Percentiles rank a stretch among this genome's conserved stretches.
Evolutionary conservation across 2,888 invertebrate species (phyloP).

Genomic region (Phortica magna): DNA sequence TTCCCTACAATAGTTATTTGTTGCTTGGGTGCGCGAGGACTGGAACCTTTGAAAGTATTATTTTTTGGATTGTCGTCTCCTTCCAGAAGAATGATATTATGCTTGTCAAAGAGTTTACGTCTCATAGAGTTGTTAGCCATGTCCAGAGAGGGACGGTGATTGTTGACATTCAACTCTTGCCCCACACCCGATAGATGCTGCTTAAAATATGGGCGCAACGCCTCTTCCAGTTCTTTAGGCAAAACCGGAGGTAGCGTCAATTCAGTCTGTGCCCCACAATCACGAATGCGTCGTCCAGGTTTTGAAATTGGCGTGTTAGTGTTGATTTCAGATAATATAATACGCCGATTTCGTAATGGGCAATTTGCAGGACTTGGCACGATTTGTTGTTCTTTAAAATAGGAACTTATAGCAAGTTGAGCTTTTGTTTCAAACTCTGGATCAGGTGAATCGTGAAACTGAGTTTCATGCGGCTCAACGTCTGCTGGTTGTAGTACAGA

Average conservation of each 20-base stretch:
- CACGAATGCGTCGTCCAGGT: conserved; percentile 61
- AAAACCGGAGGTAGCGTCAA: conserved; percentile 81
- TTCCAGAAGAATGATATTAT: conserved; percentile 64
- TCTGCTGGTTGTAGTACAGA: conserved; percentile 82
- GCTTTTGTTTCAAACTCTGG: conserved; percentile 81
- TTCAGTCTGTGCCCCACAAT: conserved; percentile 81
- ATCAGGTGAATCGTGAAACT: conserved; percentile 79
- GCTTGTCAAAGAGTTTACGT: conserved; percentile 75
- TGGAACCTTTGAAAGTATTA: conserved; percentile 59
- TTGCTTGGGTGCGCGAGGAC: conserved; percentile 48
- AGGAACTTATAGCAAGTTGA: conserved; percentile 81
- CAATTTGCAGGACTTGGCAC: conserved; percentile 78
- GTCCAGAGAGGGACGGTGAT: conserved; percentile 14
- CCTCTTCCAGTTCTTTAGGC: conserved; percentile 80
- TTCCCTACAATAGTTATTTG: conserved; percentile 67
- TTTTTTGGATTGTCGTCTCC: conserved; percentile 41
- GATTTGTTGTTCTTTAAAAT: conserved; percentile 76
- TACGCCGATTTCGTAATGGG: conserved; percentile 74
- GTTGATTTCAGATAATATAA: conserved; percentile 66
- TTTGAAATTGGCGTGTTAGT: conserved; percentile 71
- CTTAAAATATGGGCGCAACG: conserved; percentile 81
- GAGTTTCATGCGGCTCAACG: conserved; percentile 80
- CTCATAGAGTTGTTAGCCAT: conserved; percentile 72
- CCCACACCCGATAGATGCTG: conserved; percentile 74
- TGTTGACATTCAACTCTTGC: conserved; percentile 28